These are phyloP conservation scores for Gambusia affinis DNA, from an alignment of 2,113 vertebrate species.

Conservation along the genomic window DNA sequence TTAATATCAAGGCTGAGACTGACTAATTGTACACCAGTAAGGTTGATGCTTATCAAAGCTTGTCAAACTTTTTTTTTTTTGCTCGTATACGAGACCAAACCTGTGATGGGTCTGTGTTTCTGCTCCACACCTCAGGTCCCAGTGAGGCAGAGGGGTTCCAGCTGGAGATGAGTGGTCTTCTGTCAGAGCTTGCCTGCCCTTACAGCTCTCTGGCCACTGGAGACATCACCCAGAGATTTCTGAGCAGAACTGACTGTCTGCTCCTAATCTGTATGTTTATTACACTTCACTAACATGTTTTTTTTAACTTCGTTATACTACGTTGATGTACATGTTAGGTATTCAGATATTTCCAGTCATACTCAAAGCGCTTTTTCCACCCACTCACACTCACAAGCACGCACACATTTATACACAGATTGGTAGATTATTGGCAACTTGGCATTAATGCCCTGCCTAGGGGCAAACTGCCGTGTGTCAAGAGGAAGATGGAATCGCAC, in stretches of 20 bases:
- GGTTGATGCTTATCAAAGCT: background rate
- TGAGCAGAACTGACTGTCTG: conserved; percentile 90
- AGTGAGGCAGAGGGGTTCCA: conserved; percentile 94
- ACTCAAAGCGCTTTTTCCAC: too few species aligned
- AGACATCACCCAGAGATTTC: conserved; percentile 91
- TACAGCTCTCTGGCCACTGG: conserved; percentile 89
- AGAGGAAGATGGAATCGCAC: too few species aligned
- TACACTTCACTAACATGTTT: background rate
- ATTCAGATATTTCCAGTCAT: background rate
- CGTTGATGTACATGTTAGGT: background rate
- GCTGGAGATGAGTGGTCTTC: conserved; percentile 93
- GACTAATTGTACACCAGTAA: background rate
- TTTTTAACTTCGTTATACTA: background rate
- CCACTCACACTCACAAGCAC: too few species aligned
- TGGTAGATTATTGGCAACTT: too few species aligned
- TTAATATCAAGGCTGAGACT: too few species aligned
- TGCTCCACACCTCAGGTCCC: conserved; percentile 81
- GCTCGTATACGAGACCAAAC: background rate
- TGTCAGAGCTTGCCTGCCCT: conserved; percentile 92
- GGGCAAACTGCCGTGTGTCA: too few species aligned
- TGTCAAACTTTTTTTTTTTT: background rate
- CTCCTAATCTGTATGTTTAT: conserved; percentile 90
- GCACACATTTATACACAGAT: too few species aligned
- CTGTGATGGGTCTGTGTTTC: background rate
- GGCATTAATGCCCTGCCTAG: too few species aligned